These are phyloP conservation scores for Genyomyrus donnyi DNA, from an alignment of 2,113 vertebrate genomes.

Conservation along the genomic window DNA sequence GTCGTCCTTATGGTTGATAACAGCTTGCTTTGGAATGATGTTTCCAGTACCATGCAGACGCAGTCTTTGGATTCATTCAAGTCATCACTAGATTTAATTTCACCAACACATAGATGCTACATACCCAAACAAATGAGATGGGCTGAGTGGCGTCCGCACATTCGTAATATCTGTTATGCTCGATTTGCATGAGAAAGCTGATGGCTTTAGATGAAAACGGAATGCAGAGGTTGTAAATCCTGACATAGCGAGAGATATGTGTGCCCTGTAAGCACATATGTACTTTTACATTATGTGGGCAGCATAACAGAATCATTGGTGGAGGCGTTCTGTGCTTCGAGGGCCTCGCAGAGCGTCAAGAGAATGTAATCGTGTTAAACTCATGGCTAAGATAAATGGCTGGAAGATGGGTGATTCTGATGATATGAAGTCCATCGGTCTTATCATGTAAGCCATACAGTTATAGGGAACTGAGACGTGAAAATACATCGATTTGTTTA, in stretches of 20 bases:
- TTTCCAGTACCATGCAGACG: not conserved
- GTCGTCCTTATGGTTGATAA: not conserved
- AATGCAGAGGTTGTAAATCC: not conserved
- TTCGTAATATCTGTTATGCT: not conserved
- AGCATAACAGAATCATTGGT: not conserved
- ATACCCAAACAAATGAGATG: not conserved
- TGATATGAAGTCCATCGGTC: not conserved
- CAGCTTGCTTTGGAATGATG: not conserved
- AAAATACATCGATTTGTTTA: not conserved
- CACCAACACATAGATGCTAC: not conserved
- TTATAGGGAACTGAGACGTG: not conserved
- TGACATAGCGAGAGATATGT: not conserved
- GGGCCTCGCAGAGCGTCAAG: not conserved
- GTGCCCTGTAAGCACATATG: not conserved
- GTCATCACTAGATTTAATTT: conserved; percentile 9
- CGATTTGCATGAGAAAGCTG: not conserved
- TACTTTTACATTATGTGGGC: not conserved
- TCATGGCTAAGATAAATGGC: not conserved
- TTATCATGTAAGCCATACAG: not conserved
- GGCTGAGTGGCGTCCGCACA: not conserved
- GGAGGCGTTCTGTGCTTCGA: not conserved
- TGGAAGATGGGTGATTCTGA: not conserved
- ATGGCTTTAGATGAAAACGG: not conserved
- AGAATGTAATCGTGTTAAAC: not conserved
- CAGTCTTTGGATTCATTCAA: not conserved